Percentiles rank a stretch among this genome's conserved stretches.
Conservation (phyloP, 2,113 vertebrate genomes). For the Herpetotheres cachinnans region DNA sequence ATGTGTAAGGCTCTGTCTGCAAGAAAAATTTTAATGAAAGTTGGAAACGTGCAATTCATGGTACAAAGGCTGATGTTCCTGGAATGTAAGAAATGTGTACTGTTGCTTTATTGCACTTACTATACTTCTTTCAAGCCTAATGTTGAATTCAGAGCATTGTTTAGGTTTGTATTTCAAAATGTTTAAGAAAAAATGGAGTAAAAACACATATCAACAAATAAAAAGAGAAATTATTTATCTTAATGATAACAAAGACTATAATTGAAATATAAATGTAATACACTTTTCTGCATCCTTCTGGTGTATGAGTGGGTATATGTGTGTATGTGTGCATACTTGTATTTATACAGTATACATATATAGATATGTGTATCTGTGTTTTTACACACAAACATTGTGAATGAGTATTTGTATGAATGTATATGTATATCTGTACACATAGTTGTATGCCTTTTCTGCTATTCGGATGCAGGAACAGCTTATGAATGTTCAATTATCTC, state of each 20-base stretch:
- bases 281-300: accelerated
- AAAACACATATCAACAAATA: not conserved
- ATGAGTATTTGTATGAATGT: not conserved
- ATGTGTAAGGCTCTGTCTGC: not conserved
- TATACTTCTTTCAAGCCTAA: not conserved
- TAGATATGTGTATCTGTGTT: not conserved
- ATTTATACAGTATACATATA: not conserved
- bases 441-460: not conserved
- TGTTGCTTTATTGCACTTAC: not conserved
- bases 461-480: not conserved
- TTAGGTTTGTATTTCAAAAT: not conserved
- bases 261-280: not conserved
- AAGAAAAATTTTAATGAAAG: not conserved
- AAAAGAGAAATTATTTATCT: not conserved
- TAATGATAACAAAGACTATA: not conserved
- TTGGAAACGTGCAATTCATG: not conserved
- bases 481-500: not conserved
- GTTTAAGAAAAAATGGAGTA: not conserved
- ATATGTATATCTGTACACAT: too few species aligned
- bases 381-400: not conserved
- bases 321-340: not conserved
- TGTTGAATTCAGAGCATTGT: not conserved
- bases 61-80: not conserved
- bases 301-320: not conserved
- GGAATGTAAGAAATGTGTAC: not conserved